phyloP scores from a whole-genome alignment of 2,797 vertebrate species.

The Spizella passerina region DNA sequence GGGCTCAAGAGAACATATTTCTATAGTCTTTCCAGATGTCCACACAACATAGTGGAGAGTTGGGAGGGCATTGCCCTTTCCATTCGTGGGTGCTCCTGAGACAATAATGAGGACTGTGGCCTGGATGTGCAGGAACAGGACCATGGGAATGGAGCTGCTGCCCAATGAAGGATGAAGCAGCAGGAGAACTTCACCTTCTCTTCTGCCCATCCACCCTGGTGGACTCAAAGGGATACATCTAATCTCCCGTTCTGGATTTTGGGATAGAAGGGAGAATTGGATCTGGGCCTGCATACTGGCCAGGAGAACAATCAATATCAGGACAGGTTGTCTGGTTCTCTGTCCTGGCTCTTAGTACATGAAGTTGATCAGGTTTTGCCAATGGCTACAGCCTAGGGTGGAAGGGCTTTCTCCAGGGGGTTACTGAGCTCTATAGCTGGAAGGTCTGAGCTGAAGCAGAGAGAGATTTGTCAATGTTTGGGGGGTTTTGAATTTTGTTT shows the following conservation, averaged over 20 bases:
- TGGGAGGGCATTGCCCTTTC: background rate
- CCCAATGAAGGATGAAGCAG: accelerated
- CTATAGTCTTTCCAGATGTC: conserved; percentile 9
- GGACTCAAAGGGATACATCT: background rate
- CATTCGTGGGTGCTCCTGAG: background rate
- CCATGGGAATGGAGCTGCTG: background rate
- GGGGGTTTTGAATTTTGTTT: background rate
- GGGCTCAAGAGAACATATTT: background rate
- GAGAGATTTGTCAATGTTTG: background rate
- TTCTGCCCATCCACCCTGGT: background rate
- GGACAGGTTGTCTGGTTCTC: background rate
- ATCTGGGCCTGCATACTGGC: background rate
- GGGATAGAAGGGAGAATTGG: background rate
- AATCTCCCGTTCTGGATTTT: background rate
- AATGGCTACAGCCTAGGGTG: background rate
- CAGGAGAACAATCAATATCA: background rate
- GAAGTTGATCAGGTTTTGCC: background rate
- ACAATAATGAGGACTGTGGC: accelerated
- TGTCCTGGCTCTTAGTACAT: background rate
- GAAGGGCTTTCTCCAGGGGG: background rate
- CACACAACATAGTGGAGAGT: background rate
- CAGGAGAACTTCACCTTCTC: background rate
- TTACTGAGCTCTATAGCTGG: background rate
- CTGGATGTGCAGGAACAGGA: background rate
- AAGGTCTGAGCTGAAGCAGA: background rate